Evolutionary conservation across 2,797 vertebrate species (phyloP).

Genomic region (Rhadinocentrus ornatus): DNA sequence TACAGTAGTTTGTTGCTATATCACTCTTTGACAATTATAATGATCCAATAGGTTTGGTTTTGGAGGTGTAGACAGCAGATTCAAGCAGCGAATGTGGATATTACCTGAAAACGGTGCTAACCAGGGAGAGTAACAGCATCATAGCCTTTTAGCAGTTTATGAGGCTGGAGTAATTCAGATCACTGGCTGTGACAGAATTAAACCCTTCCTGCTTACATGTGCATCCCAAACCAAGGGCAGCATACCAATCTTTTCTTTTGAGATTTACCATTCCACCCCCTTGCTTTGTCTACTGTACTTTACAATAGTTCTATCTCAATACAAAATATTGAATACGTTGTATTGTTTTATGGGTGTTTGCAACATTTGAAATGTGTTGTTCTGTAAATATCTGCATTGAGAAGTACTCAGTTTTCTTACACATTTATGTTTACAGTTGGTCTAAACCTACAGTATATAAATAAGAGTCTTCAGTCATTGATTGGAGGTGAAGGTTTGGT

Average conservation of each 20-base stretch:
- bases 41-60: slow-evolving; percentile 29
- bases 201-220: slow-evolving; percentile 48
- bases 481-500: slow-evolving; percentile 76
- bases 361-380: slow-evolving; percentile 64
- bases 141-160: slow-evolving; percentile 62
- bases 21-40: slow-evolving; percentile 3
- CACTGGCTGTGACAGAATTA: slow-evolving; percentile 59
- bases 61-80: slow-evolving; percentile 54
- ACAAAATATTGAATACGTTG: slow-evolving; percentile 57
- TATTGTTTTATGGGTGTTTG: slow-evolving; percentile 58
- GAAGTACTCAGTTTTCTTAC: slow-evolving; percentile 66
- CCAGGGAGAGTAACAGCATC: slow-evolving; percentile 72
- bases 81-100: slow-evolving; percentile 62
- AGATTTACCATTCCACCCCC: slow-evolving; percentile 67
- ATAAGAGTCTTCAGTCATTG: slow-evolving; percentile 77
- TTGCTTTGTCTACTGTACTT: slow-evolving; percentile 56
- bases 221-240: slow-evolving; percentile 59
- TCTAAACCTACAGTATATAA: slow-evolving; percentile 76
- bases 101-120: slow-evolving; percentile 74
- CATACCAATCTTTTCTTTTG: slow-evolving; percentile 67
- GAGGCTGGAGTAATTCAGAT: slow-evolving; percentile 60
- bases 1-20: slow-evolving; percentile 27
- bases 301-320: slow-evolving; percentile 57
- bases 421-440: slow-evolving; percentile 71
- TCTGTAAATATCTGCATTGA: slow-evolving; percentile 69